Evolutionary conservation across 2,797 vertebrate species (phyloP).

Genomic region (Myoxocephalus aenaeus): DNA sequence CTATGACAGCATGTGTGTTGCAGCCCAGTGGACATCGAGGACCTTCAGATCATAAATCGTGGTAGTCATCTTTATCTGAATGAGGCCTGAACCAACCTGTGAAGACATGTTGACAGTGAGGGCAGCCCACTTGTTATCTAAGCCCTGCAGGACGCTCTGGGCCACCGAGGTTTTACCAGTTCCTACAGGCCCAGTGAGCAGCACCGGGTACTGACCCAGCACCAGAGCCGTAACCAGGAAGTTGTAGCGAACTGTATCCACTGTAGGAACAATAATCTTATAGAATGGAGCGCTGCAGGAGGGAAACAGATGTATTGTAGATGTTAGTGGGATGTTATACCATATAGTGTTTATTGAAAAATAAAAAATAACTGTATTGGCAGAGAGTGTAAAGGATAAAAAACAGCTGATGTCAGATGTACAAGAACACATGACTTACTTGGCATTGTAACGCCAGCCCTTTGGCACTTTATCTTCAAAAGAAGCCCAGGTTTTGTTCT

Average conservation of each 20-base stretch:
- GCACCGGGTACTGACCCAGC: constrained; percentile 81
- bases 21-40: neutral
- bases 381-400: neutral
- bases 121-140: constrained; percentile 86
- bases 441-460: constrained; percentile 86
- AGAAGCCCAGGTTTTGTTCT: constrained; percentile 87
- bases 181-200: constrained; percentile 90
- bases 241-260: constrained; percentile 91
- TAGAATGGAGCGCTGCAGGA: constrained; percentile 80
- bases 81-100: constrained; percentile 80
- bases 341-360: neutral
- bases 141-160: constrained; percentile 85
- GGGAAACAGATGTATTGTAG: neutral
- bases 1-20: neutral
- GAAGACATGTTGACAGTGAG: constrained; percentile 93
- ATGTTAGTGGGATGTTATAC: neutral
- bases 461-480: constrained; percentile 91
- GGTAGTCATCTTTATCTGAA: neutral
- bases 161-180: constrained; percentile 92
- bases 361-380: neutral
- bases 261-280: constrained; percentile 91
- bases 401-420: neutral
- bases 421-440: constrained; percentile 76
- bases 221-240: constrained; percentile 86
- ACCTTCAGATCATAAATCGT: neutral